phyloP scores from a whole-genome alignment of 2,888 invertebrate genomes.

The Pasiphila rectangulata region DNA sequence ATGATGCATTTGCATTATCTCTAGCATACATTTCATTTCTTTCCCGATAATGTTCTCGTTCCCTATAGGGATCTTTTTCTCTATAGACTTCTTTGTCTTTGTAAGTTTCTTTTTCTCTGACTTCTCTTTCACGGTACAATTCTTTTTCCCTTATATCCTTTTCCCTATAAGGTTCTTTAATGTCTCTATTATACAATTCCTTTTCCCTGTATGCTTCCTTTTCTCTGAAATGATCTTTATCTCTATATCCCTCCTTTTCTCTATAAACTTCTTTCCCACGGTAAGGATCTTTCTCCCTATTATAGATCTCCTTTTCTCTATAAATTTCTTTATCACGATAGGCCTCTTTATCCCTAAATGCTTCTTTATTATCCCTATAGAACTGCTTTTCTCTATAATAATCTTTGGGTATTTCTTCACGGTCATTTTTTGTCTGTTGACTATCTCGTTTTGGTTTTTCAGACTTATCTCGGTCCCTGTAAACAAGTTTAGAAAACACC shows the following conservation, averaged over 20 bases:
- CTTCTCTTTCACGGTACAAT: slow-evolving; percentile 60
- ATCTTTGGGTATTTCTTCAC: slow-evolving; percentile 72
- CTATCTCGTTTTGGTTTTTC: slow-evolving; percentile 67
- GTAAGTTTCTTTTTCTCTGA: slow-evolving; percentile 60
- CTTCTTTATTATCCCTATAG: slow-evolving; percentile 62
- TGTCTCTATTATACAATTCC: slow-evolving; percentile 55
- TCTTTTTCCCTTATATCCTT: slow-evolving; percentile 63
- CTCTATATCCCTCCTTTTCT: slow-evolving; percentile 70
- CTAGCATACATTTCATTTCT: slow-evolving; percentile 54
- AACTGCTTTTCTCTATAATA: slow-evolving; percentile 74
- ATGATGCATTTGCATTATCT: slow-evolving; percentile 46
- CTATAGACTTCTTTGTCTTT: slow-evolving; percentile 65
- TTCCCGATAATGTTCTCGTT: slow-evolving; percentile 59
- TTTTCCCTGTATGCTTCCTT: slow-evolving; percentile 57
- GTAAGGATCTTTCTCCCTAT: slow-evolving; percentile 51
- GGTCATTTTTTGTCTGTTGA: slow-evolving; percentile 59
- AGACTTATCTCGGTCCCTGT: slow-evolving; percentile 68
- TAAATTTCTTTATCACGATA: slow-evolving; percentile 57
- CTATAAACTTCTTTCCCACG: slow-evolving; percentile 57
- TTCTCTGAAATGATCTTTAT: slow-evolving; percentile 44
- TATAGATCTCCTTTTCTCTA: slow-evolving; percentile 55
- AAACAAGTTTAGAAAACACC: not conserved
- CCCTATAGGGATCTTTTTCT: slow-evolving; percentile 70
- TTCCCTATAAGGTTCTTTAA: slow-evolving; percentile 58
- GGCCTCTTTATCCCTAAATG: slow-evolving; percentile 49